These are phyloP conservation scores for Struthidea cinerea DNA, from an alignment of 2,113 vertebrate genomes.

Conservation along the genomic window DNA sequence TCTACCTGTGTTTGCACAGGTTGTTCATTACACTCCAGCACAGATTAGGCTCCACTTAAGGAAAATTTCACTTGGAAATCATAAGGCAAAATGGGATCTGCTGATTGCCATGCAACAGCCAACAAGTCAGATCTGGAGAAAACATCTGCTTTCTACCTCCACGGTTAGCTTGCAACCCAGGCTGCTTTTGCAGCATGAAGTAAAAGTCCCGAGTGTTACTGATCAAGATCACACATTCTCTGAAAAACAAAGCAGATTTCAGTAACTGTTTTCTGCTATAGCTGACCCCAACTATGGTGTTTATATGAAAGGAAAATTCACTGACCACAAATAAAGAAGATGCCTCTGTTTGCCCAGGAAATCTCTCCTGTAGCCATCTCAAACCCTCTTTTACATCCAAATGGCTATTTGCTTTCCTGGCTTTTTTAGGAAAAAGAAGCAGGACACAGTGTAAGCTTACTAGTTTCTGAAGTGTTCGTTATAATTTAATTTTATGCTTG, in stretches of 20 bases:
- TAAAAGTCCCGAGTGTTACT: neutral
- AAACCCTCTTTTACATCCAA: neutral
- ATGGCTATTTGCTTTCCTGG: neutral
- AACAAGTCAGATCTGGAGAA: neutral
- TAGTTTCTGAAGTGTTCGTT: neutral
- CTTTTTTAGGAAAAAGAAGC: neutral
- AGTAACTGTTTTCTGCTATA: neutral
- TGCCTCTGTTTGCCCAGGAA: neutral
- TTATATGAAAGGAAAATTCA: neutral
- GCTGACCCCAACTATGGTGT: neutral
- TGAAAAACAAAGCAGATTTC: neutral
- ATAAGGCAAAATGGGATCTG: neutral
- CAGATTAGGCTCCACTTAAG: neutral
- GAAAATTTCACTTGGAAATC: neutral
- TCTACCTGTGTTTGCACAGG: neutral
- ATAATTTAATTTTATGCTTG: neutral
- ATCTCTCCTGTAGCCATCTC: neutral
- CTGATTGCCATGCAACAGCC: neutral
- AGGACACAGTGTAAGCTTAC: neutral
- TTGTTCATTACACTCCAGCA: neutral
- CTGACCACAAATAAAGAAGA: neutral
- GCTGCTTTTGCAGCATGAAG: neutral
- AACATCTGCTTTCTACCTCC: neutral
- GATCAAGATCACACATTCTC: neutral
- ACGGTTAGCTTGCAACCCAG: neutral